Percentiles rank a stretch among this genome's conserved stretches.
These are phyloP conservation scores for Copidosoma aretas DNA, from an alignment of 2,888 invertebrate genomes.

Conservation along the genomic window DNA sequence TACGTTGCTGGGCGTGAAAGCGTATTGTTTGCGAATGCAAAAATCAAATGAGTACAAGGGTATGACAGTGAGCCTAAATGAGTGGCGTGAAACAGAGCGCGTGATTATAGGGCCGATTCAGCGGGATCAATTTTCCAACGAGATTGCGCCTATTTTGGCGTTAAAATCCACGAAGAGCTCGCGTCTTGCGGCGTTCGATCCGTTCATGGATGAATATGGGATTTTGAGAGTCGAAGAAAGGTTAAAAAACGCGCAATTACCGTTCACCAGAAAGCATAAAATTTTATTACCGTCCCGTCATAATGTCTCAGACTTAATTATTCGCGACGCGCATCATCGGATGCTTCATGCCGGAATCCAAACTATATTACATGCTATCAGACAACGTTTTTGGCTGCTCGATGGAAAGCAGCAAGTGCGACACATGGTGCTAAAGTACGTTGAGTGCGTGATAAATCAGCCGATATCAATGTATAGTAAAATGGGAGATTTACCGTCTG, in stretches of 20 bases:
- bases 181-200: constrained; percentile 40
- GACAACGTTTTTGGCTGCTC: constrained; percentile 45
- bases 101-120: background rate
- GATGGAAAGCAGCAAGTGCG: too few species aligned
- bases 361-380: too few species aligned
- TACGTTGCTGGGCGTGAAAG: background rate
- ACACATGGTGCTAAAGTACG: too few species aligned
- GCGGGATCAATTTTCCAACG: background rate
- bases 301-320: constrained; percentile 45
- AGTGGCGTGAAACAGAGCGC: background rate
- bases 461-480: background rate
- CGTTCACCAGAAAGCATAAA: too few species aligned
- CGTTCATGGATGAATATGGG: constrained; percentile 39
- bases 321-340: constrained; percentile 41
- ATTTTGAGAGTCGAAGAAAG: constrained; percentile 49
- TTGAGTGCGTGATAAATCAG: constrained; percentile 18
- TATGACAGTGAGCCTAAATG: background rate
- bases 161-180: too few species aligned
- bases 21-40: background rate
- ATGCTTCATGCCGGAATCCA: constrained; percentile 46
- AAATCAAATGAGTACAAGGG: background rate
- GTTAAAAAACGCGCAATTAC: constrained; percentile 42
- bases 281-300: too few species aligned
- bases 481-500: constrained; percentile 50
- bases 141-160: background rate